These are phyloP conservation scores for Caerostris extrusa DNA, from an alignment of 1,140 invertebrate species.

Conservation along the genomic window DNA sequence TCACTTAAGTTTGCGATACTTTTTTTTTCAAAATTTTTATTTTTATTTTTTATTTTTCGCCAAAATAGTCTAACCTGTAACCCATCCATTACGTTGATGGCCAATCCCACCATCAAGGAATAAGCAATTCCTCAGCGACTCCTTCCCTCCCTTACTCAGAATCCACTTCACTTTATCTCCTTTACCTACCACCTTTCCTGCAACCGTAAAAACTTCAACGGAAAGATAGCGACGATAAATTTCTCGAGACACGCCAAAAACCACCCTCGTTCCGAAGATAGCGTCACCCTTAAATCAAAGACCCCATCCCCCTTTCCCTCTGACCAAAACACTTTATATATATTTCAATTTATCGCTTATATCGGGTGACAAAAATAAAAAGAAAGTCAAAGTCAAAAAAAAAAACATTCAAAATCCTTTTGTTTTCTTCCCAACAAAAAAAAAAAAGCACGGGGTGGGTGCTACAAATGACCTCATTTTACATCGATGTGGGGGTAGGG, in stretches of 20 bases:
- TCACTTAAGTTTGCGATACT: no score
- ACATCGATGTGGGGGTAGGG: background rate
- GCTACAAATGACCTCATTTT: background rate
- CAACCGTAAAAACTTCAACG: background rate
- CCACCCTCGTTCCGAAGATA: background rate
- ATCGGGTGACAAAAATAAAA: background rate
- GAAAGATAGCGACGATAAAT: conserved; percentile 21
- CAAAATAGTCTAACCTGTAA: background rate
- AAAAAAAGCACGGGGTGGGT: background rate
- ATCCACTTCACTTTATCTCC: conserved; percentile 16
- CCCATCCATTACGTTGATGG: background rate
- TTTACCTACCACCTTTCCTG: background rate
- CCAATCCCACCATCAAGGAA: background rate
- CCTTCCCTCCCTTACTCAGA: background rate
- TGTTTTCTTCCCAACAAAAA: conserved; percentile 16
- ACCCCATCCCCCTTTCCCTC: background rate
- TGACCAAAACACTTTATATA: background rate
- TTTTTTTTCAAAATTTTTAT: no score
- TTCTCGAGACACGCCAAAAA: background rate
- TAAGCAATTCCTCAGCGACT: background rate
- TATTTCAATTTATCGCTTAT: conserved; percentile 1
- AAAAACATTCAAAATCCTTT: conserved; percentile 31
- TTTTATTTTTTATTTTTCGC: no score
- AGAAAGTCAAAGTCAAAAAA: background rate
- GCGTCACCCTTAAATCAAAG: background rate